Evolutionary conservation across 2,888 invertebrate genomes (phyloP).

Genomic region (Macaria notata): DNA sequence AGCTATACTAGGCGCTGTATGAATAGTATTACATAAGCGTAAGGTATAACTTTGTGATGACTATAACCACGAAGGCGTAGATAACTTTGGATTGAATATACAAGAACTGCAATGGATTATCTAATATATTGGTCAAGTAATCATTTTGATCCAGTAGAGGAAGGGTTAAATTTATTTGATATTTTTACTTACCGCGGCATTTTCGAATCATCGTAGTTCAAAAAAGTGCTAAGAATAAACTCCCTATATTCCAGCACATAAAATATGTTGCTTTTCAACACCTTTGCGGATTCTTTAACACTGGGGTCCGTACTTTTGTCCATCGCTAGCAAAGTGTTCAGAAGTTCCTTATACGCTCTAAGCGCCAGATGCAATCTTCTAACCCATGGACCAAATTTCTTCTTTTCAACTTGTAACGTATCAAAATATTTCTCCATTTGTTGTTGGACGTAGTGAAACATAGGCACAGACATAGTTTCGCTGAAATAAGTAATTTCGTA

Average conservation of each 20-base stretch:
- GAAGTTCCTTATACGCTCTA: constrained; percentile 90
- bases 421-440: constrained; percentile 93
- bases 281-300: constrained; percentile 90
- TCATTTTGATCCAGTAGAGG: no score
- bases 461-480: constrained; percentile 95
- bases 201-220: constrained; percentile 92
- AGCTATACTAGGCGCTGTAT: background rate
- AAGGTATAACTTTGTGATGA: no score
- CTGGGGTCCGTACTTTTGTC: constrained; percentile 87
- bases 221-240: constrained; percentile 89
- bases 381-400: constrained; percentile 91
- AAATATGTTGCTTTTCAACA: constrained; percentile 95
- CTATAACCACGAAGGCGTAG: no score
- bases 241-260: constrained; percentile 97
- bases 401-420: constrained; percentile 93
- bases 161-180: no score
- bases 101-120: no score
- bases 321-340: constrained; percentile 92
- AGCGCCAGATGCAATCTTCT: constrained; percentile 93
- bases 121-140: no score
- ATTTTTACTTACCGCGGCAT: constrained; percentile 88
- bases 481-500: constrained; percentile 74
- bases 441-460: constrained; percentile 97
- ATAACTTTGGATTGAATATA: no score
- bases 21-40: no score